A percentile compares a stretch with the other conserved stretches of the same genome.
phyloP scores from a whole-genome alignment of 2,888 invertebrate genomes.

The Monoplex corrugatus region DNA sequence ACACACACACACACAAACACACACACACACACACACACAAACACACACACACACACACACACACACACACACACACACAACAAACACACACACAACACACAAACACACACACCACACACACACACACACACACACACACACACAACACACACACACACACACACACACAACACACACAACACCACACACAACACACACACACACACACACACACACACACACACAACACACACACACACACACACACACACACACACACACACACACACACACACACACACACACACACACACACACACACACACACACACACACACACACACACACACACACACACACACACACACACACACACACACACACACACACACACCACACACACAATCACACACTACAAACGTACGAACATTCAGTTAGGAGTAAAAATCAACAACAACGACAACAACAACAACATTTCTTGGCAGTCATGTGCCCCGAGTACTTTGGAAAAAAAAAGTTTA shows the following conservation, averaged over 20 bases:
- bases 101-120: background rate
- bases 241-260: background rate
- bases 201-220: background rate
- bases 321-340: conserved; percentile 22
- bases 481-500: too few relatives aligned
- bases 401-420: too few relatives aligned
- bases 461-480: too few relatives aligned
- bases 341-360: background rate
- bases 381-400: too few relatives aligned
- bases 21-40: too few relatives aligned
- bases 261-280: background rate
- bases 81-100: background rate
- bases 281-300: background rate
- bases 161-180: conserved; percentile 1
- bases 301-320: conserved; percentile 21
- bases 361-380: too few relatives aligned
- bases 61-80: too few relatives aligned
- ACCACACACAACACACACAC: background rate
- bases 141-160: background rate
- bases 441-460: too few relatives aligned
- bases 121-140: background rate
- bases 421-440: too few relatives aligned
- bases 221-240: background rate
- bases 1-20: background rate
- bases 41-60: too few relatives aligned